Conservation (phyloP, 2,113 vertebrate genomes). For the Tichodroma muraria region DNA sequence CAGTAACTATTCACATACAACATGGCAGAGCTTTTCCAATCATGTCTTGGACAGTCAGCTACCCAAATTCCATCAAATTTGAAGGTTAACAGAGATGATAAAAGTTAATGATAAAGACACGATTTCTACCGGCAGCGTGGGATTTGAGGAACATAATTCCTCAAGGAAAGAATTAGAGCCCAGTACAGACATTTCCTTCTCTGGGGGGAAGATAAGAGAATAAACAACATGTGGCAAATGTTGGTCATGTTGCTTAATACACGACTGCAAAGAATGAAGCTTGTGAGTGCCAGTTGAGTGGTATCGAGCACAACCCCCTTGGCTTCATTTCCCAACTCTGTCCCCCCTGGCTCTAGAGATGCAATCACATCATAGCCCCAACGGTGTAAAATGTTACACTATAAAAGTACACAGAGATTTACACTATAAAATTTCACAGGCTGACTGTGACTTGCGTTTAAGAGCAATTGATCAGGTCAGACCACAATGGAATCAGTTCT, state of each 20-base stretch:
- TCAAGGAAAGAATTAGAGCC: not conserved
- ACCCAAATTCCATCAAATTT: not conserved
- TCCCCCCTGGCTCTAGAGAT: not conserved
- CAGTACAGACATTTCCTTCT: not conserved
- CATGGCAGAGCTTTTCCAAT: not conserved
- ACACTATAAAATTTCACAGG: not conserved
- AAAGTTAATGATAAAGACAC: not conserved
- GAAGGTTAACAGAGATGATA: not conserved
- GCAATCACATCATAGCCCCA: not conserved
- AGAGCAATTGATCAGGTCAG: not conserved
- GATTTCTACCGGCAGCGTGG: not conserved
- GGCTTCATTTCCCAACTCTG: not conserved
- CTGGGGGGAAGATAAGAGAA: not conserved
- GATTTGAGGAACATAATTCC: conserved; percentile 2
- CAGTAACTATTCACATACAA: not conserved
- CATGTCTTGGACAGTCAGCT: not conserved
- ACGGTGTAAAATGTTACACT: not conserved
- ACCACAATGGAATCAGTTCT: not conserved
- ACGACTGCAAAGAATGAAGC: not conserved
- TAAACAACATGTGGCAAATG: conserved; percentile 16
- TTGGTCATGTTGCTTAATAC: not conserved
- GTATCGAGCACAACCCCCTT: not conserved
- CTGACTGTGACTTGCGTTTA: not conserved
- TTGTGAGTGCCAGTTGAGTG: not conserved
- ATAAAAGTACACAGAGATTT: not conserved